Base-by-base conservation (phyloP, 2,888 invertebrate genomes). In the Coremacera marginata region DNA sequence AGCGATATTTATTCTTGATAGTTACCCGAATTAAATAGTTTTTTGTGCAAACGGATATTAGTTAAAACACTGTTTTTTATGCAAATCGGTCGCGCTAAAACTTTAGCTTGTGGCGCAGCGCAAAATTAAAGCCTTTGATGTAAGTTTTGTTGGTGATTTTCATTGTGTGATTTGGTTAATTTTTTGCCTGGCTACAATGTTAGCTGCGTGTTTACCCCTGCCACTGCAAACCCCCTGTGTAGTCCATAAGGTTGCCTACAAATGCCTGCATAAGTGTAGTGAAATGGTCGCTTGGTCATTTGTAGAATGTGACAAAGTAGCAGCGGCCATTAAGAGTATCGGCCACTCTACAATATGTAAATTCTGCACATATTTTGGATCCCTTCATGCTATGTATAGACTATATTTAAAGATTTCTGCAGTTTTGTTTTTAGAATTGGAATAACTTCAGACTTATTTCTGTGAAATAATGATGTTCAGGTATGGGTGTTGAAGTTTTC, bases 21-120 rank as follows among this genome's bases (percentile, higher is more conserved):
- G 81, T 80, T 82, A 83, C 79, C 79, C 76, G 82, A 82, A 82
- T 82, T 83, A 14, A 57, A 57, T 76, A 27, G 57, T 5, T 71
- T 25, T 52, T 67, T 51, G 37, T 67, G 49, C 25, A 63, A 27
- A 60, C 14, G 25, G 9, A 34, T 22, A 62, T 34, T 63, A 65
- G 65, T 27, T 75, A 49, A 7, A 37, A 7, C 19, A 31, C 14
- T 51, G 16, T 31, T 27, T 34, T 57, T 52, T 57, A 25, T 44
- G 34, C 14, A 72, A 73, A n/a, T 57, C 14, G 5, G 16, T 27
- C 44, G 19, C 14, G 19, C 52, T 19, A 63, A 3, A 63, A 63
- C 16, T n/a, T 4, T 14, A 44, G 31, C 19, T 73, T 67, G 51
- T 31, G 19, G 49, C 57, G 34, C 34, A 51, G 3, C 27, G 27